phyloP scores from a whole-genome alignment of 2,888 invertebrate genomes.

The Xylocampa areola region DNA sequence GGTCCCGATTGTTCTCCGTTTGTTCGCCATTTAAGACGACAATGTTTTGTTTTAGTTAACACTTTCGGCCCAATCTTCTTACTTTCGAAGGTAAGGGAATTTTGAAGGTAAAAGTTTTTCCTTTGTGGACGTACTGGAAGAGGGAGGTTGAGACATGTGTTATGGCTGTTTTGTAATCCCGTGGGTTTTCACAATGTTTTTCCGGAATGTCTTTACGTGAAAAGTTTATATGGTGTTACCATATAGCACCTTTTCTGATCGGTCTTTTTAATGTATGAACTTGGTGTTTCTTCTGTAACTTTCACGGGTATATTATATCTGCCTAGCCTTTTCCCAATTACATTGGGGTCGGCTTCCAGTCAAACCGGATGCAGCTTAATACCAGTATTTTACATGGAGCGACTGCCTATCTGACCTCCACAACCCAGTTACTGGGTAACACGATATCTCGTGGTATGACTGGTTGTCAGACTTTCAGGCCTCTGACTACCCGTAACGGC shows the following conservation, averaged over 20 bases:
- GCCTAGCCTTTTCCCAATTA: no score
- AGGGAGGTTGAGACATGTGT: conserved; percentile 26
- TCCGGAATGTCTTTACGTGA: background rate
- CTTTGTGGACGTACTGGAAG: conserved; percentile 12
- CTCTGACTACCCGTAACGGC: no score
- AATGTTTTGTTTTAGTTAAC: conserved; percentile 58
- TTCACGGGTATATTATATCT: no score
- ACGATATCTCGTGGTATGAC: no score
- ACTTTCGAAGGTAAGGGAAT: conserved; percentile 23
- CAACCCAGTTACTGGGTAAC: no score
- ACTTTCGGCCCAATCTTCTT: conserved; percentile 46
- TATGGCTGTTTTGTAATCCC: conserved; percentile 16
- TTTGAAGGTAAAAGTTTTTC: conserved; percentile 31
- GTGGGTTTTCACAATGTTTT: background rate
- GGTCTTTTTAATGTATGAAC: no score
- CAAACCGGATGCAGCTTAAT: no score
- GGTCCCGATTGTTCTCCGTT: conserved; percentile 20
- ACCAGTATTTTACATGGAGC: no score
- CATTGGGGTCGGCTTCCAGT: no score
- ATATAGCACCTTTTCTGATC: background rate
- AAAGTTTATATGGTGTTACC: background rate
- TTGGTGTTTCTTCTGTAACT: no score
- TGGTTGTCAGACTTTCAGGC: no score
- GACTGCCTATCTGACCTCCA: no score
- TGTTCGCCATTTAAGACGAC: conserved; percentile 36